Base-by-base conservation (phyloP, 2,888 invertebrate species). In the Odiellus spinosus region DNA sequence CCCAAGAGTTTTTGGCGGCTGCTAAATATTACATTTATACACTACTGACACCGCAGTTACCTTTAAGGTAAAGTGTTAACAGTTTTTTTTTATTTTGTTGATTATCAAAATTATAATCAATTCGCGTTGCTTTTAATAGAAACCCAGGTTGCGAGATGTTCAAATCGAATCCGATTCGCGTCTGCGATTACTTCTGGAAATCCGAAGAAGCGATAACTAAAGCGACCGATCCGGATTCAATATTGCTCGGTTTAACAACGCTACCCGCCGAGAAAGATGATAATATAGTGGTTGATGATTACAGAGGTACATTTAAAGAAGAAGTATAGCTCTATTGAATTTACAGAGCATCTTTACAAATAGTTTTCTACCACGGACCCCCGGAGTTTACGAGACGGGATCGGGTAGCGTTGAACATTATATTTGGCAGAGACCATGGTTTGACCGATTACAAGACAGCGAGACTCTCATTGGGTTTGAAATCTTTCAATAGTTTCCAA, bases 1-100 rank as follows among this genome's bases (percentile, higher is more conserved):
- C 72, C 47, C 73, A 75, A 52, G 71, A 74, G 53, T 76, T 76
- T 55, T 74, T 75, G 62, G 62, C 73, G 5, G 74, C 74, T 5
- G 75, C 75, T 3, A 75, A 75, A 66, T 63, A 74, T 52, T 75
- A 74, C 60, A 74, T 75, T 1, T 73, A 74, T 55, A 75, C 75
- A 2, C 26, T 26, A 8, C 8, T 26, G 8, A 26, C 26, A 4
- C 26, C 26, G 26, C 26, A 26, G 8, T 26, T 26, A 4, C 4
- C 26, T 26, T 26, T 26, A 26, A 26, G 26, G 26, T 26, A 26
- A 6, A 8, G 26, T 26, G 8, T 26, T 26, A 26, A n/a, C n/a
- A n/a, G n/a, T n/a, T n/a, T n/a, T n/a, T n/a, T n/a, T n/a, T n/a
- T n/a, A n/a, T n/a, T n/a, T n/a, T n/a, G n/a, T n/a, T n/a, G n/a